Base-by-base conservation (phyloP, 2,888 invertebrate species). In the Rotaria sp. region DNA sequence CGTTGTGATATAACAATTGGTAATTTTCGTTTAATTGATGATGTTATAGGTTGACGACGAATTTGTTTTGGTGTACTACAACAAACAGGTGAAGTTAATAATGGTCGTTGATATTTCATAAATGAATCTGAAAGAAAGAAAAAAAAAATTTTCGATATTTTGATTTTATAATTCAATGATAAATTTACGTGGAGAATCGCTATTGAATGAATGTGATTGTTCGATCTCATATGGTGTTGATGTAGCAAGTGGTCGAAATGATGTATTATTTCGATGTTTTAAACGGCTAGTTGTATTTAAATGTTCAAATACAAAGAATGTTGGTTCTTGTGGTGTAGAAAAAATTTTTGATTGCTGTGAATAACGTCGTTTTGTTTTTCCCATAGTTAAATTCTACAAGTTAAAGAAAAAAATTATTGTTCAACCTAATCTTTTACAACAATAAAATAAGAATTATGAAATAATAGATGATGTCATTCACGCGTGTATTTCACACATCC, bases 241-340 rank as follows among this genome's bases (percentile, higher is more conserved):
- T 21, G 67, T 67, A 35, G 67, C 67, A 35, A 67, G 67, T 67
- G 67, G 67, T 35, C 67, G 67, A 67, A 67, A 67, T 21, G 67
- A 38, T 67, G 15, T 35, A 30, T 30, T 67, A 30, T 30, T 67
- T 35, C 67, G 67, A 35, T 67, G 67, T 67, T 67, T 67, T 2
- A 67, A 67, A 67, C 35, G 67, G 5, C 18, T 67, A 7, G 35
- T 67, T 5, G 67, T 35, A 67, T 59, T 59, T 5, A 30, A n/a
- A 30, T 67, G 67, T 67, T 67, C 21, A n/a, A 67, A 67, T 35
- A 67, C 3, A 11, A 38, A 35, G 18, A 67, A 67, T 35, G 67
- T 30, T 3, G 67, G 35, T 13, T 67, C 67, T 18, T 35, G 67
- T 30, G 30, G 59, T n/a, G 59, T 30, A 59, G 0, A 59, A 10